Evolutionary conservation across 2,113 vertebrate genomes (phyloP).

Genomic region (Pseudois nayaur): DNA sequence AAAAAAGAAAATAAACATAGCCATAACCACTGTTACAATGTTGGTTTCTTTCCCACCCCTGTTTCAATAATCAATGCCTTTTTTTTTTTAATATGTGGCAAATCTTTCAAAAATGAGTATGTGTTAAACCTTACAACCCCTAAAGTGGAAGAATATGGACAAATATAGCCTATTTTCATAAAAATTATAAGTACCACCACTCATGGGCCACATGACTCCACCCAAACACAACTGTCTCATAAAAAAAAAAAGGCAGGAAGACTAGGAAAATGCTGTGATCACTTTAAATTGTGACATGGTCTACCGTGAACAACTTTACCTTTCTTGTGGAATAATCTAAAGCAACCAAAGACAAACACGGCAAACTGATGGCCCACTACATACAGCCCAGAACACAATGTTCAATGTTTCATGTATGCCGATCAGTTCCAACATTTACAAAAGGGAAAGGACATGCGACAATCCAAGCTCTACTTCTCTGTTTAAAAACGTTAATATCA

Average conservation of each 20-base stretch:
- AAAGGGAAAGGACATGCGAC: neutral
- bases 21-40: neutral
- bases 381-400: neutral
- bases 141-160: neutral
- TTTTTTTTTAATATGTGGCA: neutral
- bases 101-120: neutral
- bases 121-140: neutral
- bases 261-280: neutral
- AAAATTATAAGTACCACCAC: neutral
- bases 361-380: neutral
- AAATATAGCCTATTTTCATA: neutral
- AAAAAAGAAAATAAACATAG: slow-evolving; percentile 67
- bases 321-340: neutral
- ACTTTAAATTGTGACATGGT: neutral
- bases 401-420: neutral
- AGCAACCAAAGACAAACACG: neutral
- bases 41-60: neutral
- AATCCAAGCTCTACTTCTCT: neutral
- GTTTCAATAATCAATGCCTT: slow-evolving; percentile 9
- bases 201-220: neutral
- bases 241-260: neutral
- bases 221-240: neutral
- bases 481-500: neutral
- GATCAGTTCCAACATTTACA: neutral
- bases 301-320: neutral